Evolutionary conservation across 2,888 invertebrate genomes (phyloP).

Genomic region (Hypomecis punctinalis): DNA sequence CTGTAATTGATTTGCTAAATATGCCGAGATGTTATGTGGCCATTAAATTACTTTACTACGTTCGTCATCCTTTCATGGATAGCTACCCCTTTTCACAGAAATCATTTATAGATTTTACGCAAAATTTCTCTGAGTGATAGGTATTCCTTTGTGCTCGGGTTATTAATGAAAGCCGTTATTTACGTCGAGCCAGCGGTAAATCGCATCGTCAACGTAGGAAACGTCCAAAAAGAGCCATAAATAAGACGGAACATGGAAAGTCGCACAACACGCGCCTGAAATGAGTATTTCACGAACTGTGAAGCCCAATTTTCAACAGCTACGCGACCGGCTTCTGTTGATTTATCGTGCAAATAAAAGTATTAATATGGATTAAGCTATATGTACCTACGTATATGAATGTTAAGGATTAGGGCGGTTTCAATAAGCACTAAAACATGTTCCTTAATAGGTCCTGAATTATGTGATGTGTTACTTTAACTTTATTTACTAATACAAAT

Average conservation of each 20-base stretch:
- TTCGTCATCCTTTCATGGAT: too few species aligned
- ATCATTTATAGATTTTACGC: neutral
- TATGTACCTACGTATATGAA: neutral
- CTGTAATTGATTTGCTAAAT: too few species aligned
- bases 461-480: too few species aligned
- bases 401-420: too few species aligned
- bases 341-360: constrained; percentile 15
- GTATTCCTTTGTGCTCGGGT: neutral
- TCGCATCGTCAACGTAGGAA: constrained; percentile 15
- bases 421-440: too few species aligned
- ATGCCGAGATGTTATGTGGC: too few species aligned
- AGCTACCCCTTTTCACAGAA: too few species aligned
- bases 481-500: too few species aligned
- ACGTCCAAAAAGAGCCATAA: constrained; percentile 17
- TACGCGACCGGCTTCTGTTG: constrained; percentile 1
- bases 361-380: neutral
- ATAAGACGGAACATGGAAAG: constrained; percentile 18
- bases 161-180: constrained; percentile 6
- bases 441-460: too few species aligned
- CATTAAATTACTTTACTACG: too few species aligned
- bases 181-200: constrained; percentile 4
- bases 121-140: neutral
- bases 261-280: constrained; percentile 1
- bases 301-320: constrained; percentile 22
- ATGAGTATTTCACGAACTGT: constrained; percentile 19